Evolutionary conservation across 2,888 invertebrate genomes (phyloP).

Genomic region (Thecocarcelia acutangulata): DNA sequence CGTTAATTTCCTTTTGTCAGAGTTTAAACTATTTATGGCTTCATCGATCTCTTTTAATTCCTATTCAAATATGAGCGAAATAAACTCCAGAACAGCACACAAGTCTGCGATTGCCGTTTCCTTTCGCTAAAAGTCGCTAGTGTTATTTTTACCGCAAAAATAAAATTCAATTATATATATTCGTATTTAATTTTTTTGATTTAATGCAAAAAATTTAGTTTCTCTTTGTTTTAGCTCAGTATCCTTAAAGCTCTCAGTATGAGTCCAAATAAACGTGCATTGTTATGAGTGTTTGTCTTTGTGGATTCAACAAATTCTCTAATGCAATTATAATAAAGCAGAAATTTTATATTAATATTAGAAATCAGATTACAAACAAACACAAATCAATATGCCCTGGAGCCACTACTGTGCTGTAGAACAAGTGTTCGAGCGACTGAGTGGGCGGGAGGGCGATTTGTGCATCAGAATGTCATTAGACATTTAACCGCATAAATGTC

Average conservation of each 20-base stretch:
- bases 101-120: too few relatives aligned
- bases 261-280: not conserved
- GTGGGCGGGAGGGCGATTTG: not conserved
- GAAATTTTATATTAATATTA: constrained; percentile 30
- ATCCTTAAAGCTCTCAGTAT: not conserved
- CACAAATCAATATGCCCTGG: constrained; percentile 50
- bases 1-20: too few relatives aligned
- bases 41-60: too few relatives aligned
- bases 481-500: constrained; percentile 54
- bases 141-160: not conserved
- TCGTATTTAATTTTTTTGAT: too few relatives aligned
- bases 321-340: constrained; percentile 46
- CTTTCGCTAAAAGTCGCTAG: too few relatives aligned
- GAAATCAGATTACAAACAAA: constrained; percentile 34
- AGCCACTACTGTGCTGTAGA: constrained; percentile 18
- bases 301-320: constrained; percentile 6
- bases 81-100: too few relatives aligned
- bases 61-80: too few relatives aligned
- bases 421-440: not conserved
- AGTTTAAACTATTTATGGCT: too few relatives aligned
- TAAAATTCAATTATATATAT: not conserved
- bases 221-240: not conserved
- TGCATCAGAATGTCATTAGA: constrained; percentile 36
- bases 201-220: not conserved
- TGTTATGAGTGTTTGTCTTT: not conserved